These are phyloP conservation scores for Thymallus thymallus DNA, from an alignment of 2,113 vertebrate genomes.

Conservation along the genomic window DNA sequence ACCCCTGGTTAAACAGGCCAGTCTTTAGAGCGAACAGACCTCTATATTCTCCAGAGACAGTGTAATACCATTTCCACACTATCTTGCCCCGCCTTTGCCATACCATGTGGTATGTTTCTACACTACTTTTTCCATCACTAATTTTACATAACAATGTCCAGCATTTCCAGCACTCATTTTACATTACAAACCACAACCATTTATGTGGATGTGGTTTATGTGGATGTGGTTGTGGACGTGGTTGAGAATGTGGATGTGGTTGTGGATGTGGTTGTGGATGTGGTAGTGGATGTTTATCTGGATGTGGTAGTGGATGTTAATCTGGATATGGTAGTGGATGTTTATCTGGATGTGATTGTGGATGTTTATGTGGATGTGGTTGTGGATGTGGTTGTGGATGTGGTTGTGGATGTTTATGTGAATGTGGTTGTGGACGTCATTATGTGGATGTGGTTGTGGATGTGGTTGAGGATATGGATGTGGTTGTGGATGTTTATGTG, in stretches of 20 bases:
- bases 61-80: background rate
- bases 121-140: too few relatives aligned
- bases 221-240: background rate
- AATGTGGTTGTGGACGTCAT: background rate
- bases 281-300: background rate
- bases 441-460: background rate
- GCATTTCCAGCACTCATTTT: too few relatives aligned
- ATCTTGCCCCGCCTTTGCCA: too few relatives aligned
- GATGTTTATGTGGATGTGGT: background rate
- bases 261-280: background rate
- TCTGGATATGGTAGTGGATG: background rate
- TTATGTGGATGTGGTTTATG: background rate
- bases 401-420: background rate
- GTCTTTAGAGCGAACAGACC: background rate
- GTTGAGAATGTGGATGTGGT: background rate
- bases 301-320: background rate
- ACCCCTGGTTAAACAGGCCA: conserved; percentile 40
- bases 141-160: too few relatives aligned
- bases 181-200: too few relatives aligned
- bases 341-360: background rate
- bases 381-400: background rate
- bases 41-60: background rate
- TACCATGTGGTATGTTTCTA: too few relatives aligned
- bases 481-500: background rate
- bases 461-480: background rate